Evolutionary conservation across 2,888 invertebrate genomes (phyloP).

Genomic region (Drosophila pseudotakahashii): DNA sequence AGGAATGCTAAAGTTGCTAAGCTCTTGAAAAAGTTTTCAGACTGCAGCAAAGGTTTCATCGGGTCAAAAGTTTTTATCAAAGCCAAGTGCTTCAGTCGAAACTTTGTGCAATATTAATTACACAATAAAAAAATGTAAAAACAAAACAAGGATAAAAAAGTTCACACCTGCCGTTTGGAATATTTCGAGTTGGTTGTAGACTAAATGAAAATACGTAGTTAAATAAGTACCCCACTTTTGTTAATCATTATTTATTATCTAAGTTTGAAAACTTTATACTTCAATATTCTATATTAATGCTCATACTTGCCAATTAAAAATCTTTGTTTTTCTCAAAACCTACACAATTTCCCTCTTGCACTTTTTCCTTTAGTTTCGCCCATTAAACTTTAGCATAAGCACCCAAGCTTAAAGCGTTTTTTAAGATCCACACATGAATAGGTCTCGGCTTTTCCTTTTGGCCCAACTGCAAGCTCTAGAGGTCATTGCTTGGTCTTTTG

Average conservation of each 20-base stretch:
- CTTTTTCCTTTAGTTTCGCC: background rate
- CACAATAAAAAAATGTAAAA: background rate
- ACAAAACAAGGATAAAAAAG: background rate
- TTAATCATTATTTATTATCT: too few species aligned
- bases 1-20: slow-evolving; percentile 2
- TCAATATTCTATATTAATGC: too few species aligned
- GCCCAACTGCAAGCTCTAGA: slow-evolving; percentile 44
- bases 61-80: slow-evolving; percentile 1
- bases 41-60: slow-evolving; percentile 7
- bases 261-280: too few species aligned
- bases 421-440: slow-evolving; percentile 31
- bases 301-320: too few species aligned
- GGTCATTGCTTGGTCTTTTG: slow-evolving; percentile 66
- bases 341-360: too few species aligned
- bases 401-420: background rate
- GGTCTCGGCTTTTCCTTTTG: slow-evolving; percentile 19
- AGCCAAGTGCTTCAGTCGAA: slow-evolving; percentile 1
- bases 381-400: slow-evolving; percentile 16
- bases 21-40: slow-evolving; percentile 11
- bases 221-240: too few species aligned
- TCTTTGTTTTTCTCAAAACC: too few species aligned
- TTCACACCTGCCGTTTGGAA: background rate
- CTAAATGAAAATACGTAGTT: background rate
- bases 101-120: background rate
- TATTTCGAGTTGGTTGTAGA: background rate